Percentiles rank a stretch among this genome's conserved stretches.
These are phyloP conservation scores for Isurus oxyrinchus DNA, from an alignment of 2,113 vertebrate species.

Conservation along the genomic window DNA sequence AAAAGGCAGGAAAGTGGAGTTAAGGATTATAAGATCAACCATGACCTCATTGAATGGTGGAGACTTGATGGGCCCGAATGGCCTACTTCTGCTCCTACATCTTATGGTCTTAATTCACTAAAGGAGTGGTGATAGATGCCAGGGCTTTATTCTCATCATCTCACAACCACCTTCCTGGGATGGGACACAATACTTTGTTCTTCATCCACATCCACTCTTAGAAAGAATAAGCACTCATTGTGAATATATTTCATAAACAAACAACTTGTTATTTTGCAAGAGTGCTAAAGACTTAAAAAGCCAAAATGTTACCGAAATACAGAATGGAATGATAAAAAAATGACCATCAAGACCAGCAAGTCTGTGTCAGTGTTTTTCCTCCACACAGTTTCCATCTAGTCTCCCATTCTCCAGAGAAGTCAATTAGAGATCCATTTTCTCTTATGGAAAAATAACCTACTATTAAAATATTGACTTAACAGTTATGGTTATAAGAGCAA, in stretches of 20 bases:
- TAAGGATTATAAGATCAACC: no score
- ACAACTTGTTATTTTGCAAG: background rate
- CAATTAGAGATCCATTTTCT: background rate
- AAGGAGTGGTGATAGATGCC: no score
- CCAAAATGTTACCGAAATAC: background rate
- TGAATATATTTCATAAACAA: background rate
- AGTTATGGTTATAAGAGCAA: background rate
- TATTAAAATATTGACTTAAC: background rate
- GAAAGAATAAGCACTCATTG: no score
- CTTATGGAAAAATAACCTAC: background rate
- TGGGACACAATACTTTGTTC: background rate
- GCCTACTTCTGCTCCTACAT: no score
- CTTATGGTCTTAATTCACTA: no score
- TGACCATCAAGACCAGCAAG: background rate
- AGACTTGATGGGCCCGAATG: no score
- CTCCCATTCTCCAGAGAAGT: background rate
- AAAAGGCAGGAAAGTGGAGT: no score
- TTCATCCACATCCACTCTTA: background rate
- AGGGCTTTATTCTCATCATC: no score
- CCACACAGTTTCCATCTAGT: background rate
- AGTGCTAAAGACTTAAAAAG: background rate
- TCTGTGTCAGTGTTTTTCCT: background rate
- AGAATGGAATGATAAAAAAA: background rate
- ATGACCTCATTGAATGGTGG: no score
- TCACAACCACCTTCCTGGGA: no score